phyloP scores from a whole-genome alignment of 2,797 vertebrate genomes.

The Phataginus tetradactyla region DNA sequence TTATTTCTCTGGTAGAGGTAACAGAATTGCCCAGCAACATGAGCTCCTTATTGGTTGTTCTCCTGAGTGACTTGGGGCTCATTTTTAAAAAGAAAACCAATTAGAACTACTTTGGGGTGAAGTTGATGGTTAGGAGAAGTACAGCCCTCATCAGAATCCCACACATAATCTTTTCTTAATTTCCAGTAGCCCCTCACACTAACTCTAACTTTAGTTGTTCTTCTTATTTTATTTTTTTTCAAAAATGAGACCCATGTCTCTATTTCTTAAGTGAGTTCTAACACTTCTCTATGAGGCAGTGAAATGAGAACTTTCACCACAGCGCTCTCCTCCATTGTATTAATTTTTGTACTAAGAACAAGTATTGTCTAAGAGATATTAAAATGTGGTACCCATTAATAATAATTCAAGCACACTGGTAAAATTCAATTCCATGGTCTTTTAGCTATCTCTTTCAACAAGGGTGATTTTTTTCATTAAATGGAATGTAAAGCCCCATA shows the following conservation, averaged over 20 bases:
- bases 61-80: neutral
- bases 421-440: neutral
- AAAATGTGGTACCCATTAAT: neutral
- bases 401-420: neutral
- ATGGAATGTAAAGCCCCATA: neutral
- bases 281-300: neutral
- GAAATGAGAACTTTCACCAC: neutral
- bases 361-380: neutral
- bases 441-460: neutral
- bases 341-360: conserved; percentile 14
- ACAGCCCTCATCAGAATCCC: neutral
- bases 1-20: neutral
- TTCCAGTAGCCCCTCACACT: neutral
- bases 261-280: neutral
- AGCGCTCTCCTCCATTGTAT: neutral
- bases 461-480: neutral
- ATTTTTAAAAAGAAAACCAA: neutral
- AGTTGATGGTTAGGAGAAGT: neutral
- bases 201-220: neutral
- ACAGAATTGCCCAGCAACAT: neutral
- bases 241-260: neutral
- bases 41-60: neutral
- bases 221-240: neutral
- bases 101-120: neutral
- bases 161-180: neutral